These are phyloP conservation scores for Idris sp. DNA, from an alignment of 1,140 invertebrate species.

Conservation along the genomic window DNA sequence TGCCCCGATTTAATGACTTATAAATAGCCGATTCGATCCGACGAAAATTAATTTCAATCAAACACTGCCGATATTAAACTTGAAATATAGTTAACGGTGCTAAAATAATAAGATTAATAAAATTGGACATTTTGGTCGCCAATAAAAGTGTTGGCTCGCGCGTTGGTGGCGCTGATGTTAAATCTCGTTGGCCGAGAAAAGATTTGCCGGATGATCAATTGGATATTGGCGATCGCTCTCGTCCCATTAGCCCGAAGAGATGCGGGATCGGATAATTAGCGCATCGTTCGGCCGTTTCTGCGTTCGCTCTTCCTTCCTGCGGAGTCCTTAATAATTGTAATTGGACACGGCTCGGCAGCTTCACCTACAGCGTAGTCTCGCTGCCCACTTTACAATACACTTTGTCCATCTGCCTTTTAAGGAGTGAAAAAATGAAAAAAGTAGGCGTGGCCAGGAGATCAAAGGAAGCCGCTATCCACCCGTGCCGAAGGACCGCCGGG, in stretches of 20 bases:
- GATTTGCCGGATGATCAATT: slow-evolving; percentile 74
- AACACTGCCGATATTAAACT: too few species aligned
- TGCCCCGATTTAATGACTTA: too few species aligned
- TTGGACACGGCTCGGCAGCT: slow-evolving; percentile 78
- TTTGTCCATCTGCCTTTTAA: slow-evolving; percentile 80
- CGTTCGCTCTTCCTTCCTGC: slow-evolving; percentile 65
- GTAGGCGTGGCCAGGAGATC: slow-evolving; percentile 77
- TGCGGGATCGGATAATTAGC: slow-evolving; percentile 76
- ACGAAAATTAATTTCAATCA: too few species aligned
- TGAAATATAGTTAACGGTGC: too few species aligned
- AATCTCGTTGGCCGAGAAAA: slow-evolving; percentile 69
- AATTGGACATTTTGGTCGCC: too few species aligned
- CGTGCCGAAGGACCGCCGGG: slow-evolving; percentile 67
- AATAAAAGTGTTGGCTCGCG: slow-evolving; percentile 20
- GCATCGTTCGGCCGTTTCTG: slow-evolving; percentile 70
- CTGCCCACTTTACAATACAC: slow-evolving; percentile 80
- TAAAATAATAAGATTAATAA: too few species aligned
- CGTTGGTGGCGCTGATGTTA: slow-evolving; percentile 32
- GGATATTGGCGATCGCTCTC: slow-evolving; percentile 71
- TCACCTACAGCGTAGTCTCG: slow-evolving; percentile 77
- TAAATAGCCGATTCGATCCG: too few species aligned
- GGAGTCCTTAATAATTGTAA: slow-evolving; percentile 79
- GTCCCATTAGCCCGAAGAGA: slow-evolving; percentile 72
- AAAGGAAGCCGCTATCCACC: slow-evolving; percentile 75
- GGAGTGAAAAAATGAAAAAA: slow-evolving; percentile 79